Evolutionary conservation across 1,140 invertebrate genomes (phyloP), one percentile per base, ranked within the genome.

Genomic region (Drepana arcuata): DNA sequence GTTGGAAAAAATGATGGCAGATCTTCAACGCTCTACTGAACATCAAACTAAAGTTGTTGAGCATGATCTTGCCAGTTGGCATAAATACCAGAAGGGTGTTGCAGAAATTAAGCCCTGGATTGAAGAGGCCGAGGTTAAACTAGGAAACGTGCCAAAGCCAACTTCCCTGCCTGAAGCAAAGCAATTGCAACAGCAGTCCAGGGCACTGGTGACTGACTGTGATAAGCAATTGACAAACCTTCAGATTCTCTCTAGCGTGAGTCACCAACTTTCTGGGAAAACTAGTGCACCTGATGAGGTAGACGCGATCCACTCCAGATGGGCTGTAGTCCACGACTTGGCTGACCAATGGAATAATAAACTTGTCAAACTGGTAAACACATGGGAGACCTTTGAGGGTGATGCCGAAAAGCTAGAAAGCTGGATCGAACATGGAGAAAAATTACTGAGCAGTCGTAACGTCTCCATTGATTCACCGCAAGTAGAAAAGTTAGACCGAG

Each of bases 91-190:
- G 80, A 85, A 87, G 24, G 87, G 88, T 47, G 84, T 93, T 14
- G 86, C 92, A 35, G 88, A 93, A 71, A 86, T 98, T 14, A 92
- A 92, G 68, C 94, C 94, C 1, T 96, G 95, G 91, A 87, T 97
- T 36, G 92, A 95, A 62, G 86, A 94, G 63, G 93, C 92, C 13
- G 94, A 97, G 84, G 82, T 90, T 7, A 91, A 91, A 71, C 84
- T 92, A 16, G 87, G 89, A 34, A 87, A 87, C 44, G 71, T 92
- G 23, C 87, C 90, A 49, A 91, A 93, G 73, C 92, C 92, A n/a
- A 70, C 89, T 1, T 90, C 88, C 28, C 77, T 97, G 13, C 73
- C 89, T 46, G 94, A 97, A 84, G 94, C 94, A 0, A 85, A 90
- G 41, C 86, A 91, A 53, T 85, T 93, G 64, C 87, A 93, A 63